These are phyloP conservation scores for Nothobranchius furzeri DNA, from an alignment of 2,113 vertebrate species.

Conservation along the genomic window DNA sequence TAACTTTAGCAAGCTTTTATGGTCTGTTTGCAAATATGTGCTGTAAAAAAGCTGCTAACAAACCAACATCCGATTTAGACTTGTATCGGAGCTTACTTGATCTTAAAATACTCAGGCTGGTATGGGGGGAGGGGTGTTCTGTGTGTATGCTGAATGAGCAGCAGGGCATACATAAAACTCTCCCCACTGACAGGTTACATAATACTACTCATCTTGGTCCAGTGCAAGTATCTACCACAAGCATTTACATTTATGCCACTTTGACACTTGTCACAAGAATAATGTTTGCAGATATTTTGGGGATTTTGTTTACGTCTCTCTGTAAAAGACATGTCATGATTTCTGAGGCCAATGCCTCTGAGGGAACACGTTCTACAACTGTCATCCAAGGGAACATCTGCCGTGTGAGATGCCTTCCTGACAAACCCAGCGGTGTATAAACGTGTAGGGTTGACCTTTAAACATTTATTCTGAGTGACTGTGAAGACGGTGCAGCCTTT, in stretches of 20 bases:
- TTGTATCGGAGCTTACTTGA: too few relatives aligned
- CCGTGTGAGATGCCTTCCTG: constrained; percentile 31
- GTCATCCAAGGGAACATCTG: constrained; percentile 17
- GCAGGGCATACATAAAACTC: background rate
- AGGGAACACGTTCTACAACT: background rate
- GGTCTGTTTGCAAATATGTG: too few relatives aligned
- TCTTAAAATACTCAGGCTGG: too few relatives aligned
- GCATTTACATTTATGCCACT: background rate
- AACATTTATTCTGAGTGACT: constrained; percentile 33
- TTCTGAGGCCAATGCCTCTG: background rate
- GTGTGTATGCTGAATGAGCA: background rate
- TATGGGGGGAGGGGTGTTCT: too few relatives aligned
- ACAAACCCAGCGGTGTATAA: constrained; percentile 11
- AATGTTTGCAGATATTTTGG: background rate
- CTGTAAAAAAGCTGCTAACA: too few relatives aligned
- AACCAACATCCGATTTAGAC: too few relatives aligned
- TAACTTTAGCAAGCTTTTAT: too few relatives aligned
- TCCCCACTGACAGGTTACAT: background rate
- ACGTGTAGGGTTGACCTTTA: constrained; percentile 26
- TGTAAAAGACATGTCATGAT: background rate
- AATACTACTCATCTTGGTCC: background rate
- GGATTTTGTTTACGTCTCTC: background rate
- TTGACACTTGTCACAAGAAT: background rate
- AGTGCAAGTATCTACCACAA: background rate
- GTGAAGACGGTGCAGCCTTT: background rate